Evolutionary conservation across 1,140 invertebrate genomes (phyloP).

Genomic region (Drosophila fuyamai): DNA sequence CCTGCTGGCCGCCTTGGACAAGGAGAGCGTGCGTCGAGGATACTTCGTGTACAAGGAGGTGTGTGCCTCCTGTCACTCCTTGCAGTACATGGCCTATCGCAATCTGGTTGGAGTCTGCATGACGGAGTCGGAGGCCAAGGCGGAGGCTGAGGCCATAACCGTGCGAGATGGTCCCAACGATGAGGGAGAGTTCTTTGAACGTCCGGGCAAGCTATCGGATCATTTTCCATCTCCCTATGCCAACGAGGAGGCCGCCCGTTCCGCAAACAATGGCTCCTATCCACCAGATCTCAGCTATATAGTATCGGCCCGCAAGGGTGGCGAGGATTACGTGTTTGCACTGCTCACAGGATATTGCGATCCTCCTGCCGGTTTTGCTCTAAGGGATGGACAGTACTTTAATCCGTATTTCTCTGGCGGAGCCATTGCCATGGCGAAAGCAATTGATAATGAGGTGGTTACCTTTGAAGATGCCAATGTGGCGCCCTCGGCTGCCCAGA

Average conservation of each 20-base stretch:
- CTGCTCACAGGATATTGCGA: slow-evolving; percentile 98
- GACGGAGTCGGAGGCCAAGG: slow-evolving; percentile 97
- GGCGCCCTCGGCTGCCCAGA: slow-evolving; percentile 94
- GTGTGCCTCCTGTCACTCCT: slow-evolving; percentile 99
- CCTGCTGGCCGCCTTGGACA: slow-evolving; percentile 91
- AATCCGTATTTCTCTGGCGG: slow-evolving; percentile 99
- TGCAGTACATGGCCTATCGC: slow-evolving; percentile 96
- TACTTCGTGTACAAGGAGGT: slow-evolving; percentile 99
- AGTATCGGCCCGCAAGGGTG: slow-evolving; percentile 94
- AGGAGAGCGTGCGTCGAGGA: slow-evolving; percentile 93
- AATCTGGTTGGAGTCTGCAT: slow-evolving; percentile 95
- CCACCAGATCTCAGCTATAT: slow-evolving; percentile 98
- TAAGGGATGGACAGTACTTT: slow-evolving; percentile 96
- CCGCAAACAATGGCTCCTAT: slow-evolving; percentile 96
- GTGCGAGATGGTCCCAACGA: slow-evolving; percentile 97
- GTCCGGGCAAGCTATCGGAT: slow-evolving; percentile 98
- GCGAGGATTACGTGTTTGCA: slow-evolving; percentile 96
- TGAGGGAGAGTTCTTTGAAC: slow-evolving; percentile 93
- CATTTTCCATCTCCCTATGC: slow-evolving; percentile 95
- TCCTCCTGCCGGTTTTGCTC: slow-evolving; percentile 93
- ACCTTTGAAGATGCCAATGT: slow-evolving; percentile 95
- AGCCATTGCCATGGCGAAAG: slow-evolving; percentile 98
- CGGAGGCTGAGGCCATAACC: slow-evolving; percentile 94
- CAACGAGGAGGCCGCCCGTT: slow-evolving; percentile 97
- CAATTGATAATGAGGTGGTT: slow-evolving; percentile 87